Base-by-base conservation (phyloP, 2,113 vertebrate species). In the Tyto alba region DNA sequence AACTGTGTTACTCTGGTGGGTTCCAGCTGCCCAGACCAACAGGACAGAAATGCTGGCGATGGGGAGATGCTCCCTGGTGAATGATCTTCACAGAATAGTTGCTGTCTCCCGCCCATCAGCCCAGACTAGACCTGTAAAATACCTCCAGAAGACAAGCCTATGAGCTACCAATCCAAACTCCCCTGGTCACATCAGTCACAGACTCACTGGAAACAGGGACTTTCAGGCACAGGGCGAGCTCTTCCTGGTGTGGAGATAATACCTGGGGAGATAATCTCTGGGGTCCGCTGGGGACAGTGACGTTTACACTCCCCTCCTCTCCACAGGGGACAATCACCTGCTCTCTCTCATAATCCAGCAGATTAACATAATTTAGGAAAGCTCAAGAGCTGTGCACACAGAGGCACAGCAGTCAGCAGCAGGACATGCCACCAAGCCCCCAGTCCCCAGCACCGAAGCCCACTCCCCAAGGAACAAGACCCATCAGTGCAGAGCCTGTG, bases 1-100 rank as follows among this genome's bases (percentile, higher is more conserved):
- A 36, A 1, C 45, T 36, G 0, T 18, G 48, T 27, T n/a, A 7
- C 0, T 34, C 16, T 45, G 52, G 27, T 16, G 68, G 84, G 55
- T 1, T 1, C 17, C 0, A 1, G 12, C 22, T 38, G 29, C 41
- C 59, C 84, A 67, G 72, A 25, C 29, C 1, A 0, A 27, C 0
- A 34, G 60, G 77, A 47, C 57, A 38, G n/a, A 18, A 27, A 8
- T 0, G 0, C 56, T 53, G 47, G 3, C 41, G 17, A 17, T 2
- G 14, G n/a, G 63, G 73, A 84, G 36, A 38, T 68, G 90, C 56
- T 72, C 90, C 73, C 80, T 45, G 41, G 14, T 17, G 30, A 64
- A 30, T 6, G 55, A 17, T 56, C 52, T 32, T 10, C 68, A 15
- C 38, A 41, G 47, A 55, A 11, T 1, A 29, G 60, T 6, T 41